Percentiles rank a stretch among this genome's conserved stretches.
phyloP scores from a whole-genome alignment of 2,797 vertebrate species.

The Microctenopoma stevenorrisi region DNA sequence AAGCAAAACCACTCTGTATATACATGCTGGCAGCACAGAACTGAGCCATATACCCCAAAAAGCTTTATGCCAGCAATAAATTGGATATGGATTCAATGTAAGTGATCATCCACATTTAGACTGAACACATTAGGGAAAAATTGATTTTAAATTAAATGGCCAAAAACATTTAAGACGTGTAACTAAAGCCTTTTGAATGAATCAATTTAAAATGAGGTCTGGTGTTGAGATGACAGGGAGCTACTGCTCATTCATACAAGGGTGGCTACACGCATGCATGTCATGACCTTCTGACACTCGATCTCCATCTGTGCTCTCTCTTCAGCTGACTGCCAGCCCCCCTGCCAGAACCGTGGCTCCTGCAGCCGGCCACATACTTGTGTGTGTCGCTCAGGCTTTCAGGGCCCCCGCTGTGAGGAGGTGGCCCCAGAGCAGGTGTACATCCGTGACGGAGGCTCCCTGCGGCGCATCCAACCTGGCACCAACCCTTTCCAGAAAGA shows the following conservation, averaged over 20 bases:
- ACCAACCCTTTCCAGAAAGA: constrained; percentile 77
- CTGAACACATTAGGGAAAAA: constrained; percentile 66
- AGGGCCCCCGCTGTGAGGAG: constrained; percentile 90
- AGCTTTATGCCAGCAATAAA: constrained; percentile 58
- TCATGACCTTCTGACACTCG: constrained; percentile 63
- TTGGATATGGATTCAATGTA: constrained; percentile 68
- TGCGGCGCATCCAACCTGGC: constrained; percentile 77
- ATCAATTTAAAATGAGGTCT: constrained; percentile 63
- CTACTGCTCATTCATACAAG: constrained; percentile 44
- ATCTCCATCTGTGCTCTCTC: constrained; percentile 66
- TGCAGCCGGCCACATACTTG: constrained; percentile 96
- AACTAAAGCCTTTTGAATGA: constrained; percentile 73
- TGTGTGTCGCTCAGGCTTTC: constrained; percentile 94
- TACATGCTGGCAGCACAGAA: constrained; percentile 44
- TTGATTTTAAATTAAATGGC: constrained; percentile 56
- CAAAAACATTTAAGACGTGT: constrained; percentile 52
- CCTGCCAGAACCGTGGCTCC: constrained; percentile 95
- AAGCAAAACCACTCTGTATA: constrained; percentile 38
- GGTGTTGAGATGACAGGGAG: constrained; percentile 55
- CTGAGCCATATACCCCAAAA: constrained; percentile 35
- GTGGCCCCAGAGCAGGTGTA: constrained; percentile 93
- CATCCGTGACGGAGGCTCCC: constrained; percentile 81
- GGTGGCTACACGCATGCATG: constrained; percentile 39
- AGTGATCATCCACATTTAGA: constrained; percentile 66
- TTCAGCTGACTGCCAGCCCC: constrained; percentile 94